These are phyloP conservation scores for Rhysida immarginata DNA, from an alignment of 1,140 invertebrate species.

Conservation along the genomic window DNA sequence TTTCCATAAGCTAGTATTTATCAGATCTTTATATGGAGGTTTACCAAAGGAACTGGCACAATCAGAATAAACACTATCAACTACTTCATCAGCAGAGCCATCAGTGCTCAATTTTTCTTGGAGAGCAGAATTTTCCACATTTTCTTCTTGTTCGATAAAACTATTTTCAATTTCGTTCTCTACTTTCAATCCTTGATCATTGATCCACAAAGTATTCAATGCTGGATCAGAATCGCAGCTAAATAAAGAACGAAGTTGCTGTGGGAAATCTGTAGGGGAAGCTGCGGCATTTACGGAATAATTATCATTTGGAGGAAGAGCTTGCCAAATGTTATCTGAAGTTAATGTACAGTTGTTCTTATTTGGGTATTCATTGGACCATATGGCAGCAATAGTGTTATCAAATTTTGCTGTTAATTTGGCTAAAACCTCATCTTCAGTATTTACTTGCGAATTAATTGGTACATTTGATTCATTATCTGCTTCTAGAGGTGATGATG, in stretches of 20 bases:
- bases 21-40: neutral
- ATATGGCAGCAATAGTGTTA: constrained; percentile 9
- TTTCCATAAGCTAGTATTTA: neutral
- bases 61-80: neutral
- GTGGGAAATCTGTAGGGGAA: too few species aligned
- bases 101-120: neutral
- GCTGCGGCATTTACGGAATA: neutral
- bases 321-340: neutral
- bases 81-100: too few species aligned
- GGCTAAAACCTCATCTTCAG: constrained; percentile 6
- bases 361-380: neutral
- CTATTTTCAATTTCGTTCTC: neutral
- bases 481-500: too few species aligned
- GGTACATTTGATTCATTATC: too few species aligned
- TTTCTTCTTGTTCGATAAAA: neutral
- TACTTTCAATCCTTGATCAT: neutral
- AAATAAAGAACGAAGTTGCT: neutral
- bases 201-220: neutral
- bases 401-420: constrained; percentile 11
- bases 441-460: too few species aligned
- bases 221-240: too few species aligned
- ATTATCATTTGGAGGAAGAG: neutral
- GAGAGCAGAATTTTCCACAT: neutral
- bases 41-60: neutral
- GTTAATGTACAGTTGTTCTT: neutral